Base-by-base conservation (phyloP, 2,113 vertebrate species). In the Camelus dromedarius region DNA sequence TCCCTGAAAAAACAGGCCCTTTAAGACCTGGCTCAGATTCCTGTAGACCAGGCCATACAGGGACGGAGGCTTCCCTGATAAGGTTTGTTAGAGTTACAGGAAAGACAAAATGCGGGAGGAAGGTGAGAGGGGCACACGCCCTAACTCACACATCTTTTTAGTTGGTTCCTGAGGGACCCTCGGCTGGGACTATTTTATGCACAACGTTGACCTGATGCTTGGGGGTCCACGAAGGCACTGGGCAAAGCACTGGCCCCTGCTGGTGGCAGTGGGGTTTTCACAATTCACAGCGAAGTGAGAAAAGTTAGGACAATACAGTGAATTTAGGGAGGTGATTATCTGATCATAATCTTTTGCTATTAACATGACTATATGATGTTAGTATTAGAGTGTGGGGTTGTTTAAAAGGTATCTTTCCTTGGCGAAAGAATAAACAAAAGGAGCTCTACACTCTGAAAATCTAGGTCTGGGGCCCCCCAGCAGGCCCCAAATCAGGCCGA, bases 161-260 rank as follows among this genome's bases (percentile, higher is more conserved):
- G 91, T 54, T 15, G 62, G 8, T 32, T 48, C 15, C 15, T 11
- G 10, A 15, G 9, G 2, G 10, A n/a, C 50, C 56, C 48, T 18
- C 66, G 0, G 32, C 11, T 0, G 26, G 2, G 16, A 54, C 7
- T n/a, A 5, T 5, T 10, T 22, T 3, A 5, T 3, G 22, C 30
- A 28, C 9, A 24, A 35, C 0, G 0, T 6, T 19, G 9, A 48
- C 46, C 76, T 9, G 4, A 18, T 5, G 1, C 79, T 50, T 64
- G 62, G 28, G 5, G 11, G 32, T 11, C 52, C 69, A 13, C 60
- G 9, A 42, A 50, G 62, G 67, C 50, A 10, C 62, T 38, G 60
- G 58, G 8, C 50, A 30, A 72, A 70, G 35, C 42, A 16, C 69
- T 28, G 8, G 13, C 62, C 54, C 79, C 77, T 48, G 69, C 19